Evolutionary conservation across 2,797 vertebrate genomes (phyloP).

Genomic region (Argentina silus): DNA sequence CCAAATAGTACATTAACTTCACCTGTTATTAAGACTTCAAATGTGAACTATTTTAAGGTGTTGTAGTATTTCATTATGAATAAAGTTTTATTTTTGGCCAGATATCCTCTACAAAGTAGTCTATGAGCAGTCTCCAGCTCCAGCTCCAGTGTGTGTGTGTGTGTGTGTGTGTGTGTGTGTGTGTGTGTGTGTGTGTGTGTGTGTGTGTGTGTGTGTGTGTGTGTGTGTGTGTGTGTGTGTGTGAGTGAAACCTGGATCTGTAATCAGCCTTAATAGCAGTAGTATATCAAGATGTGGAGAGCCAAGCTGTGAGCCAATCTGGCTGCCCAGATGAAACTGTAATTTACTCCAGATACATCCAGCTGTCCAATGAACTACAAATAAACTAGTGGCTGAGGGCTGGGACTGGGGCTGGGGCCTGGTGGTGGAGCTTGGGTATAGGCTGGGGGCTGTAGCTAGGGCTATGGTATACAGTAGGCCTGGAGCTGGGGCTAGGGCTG

Average conservation of each 20-base stretch:
- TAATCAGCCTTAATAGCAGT: slow-evolving; percentile 60
- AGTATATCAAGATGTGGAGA: slow-evolving; percentile 44
- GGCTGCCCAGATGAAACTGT: slow-evolving; percentile 56
- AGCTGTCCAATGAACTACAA: slow-evolving; percentile 73
- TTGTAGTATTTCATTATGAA: slow-evolving; percentile 5
- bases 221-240: too few species aligned
- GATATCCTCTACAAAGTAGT: slow-evolving; percentile 31
- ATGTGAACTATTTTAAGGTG: slow-evolving; percentile 31
- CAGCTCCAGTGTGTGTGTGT: slow-evolving; percentile 15
- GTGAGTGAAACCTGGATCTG: slow-evolving; percentile 45
- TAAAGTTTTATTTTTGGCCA: slow-evolving; percentile 28
- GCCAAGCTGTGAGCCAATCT: slow-evolving; percentile 60
- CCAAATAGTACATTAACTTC: slow-evolving; percentile 5
- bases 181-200: too few species aligned
- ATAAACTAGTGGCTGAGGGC: slow-evolving; percentile 58
- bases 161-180: too few species aligned
- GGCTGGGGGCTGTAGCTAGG: too few species aligned
- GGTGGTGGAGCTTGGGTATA: too few species aligned
- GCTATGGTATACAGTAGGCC: too few species aligned
- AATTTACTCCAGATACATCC: slow-evolving; percentile 66
- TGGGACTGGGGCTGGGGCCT: too few species aligned
- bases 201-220: too few species aligned
- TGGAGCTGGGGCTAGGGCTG: too few species aligned
- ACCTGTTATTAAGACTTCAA: slow-evolving; percentile 14
- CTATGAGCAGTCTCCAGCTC: slow-evolving; percentile 36